Evolutionary conservation across 1,140 invertebrate genomes (phyloP), one percentile per base, ranked within the genome.

Genomic region (Chionoecetes opilio): DNA sequence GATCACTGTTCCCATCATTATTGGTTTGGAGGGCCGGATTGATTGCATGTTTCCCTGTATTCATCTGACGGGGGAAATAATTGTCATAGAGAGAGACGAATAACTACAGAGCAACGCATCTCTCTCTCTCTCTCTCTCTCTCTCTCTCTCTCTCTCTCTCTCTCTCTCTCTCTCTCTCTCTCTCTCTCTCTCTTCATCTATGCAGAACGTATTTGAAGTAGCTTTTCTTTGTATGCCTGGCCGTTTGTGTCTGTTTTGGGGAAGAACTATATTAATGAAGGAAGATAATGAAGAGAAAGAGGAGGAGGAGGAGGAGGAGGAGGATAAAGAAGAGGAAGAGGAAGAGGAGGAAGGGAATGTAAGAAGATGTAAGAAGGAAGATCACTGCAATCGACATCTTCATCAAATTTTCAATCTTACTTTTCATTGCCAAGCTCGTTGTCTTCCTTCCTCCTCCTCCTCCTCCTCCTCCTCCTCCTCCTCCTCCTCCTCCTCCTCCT

Each of bases 91-190:
- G 21, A 53, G 46, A 0, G 21, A 9, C 46, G 21, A 53, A 53
- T 53, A 53, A 53, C 46, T 53, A 53, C 46, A 53, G 63, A 75
- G 21, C 63, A 21, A 75, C 3, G 63, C n/a, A 5, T 21, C 63
- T 75, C 63, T 75, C 86, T 87, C 34, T 41, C n/a, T 91, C 89
- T 41, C 37, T 41, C 35, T 38, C 89, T 91, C 89, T 91, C 89
- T 91, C 89, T 91, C 89, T 91, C 89, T 91, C 89, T 91, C 89
- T 53, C 89, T 53, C 38, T 53, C 89, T 91, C 85, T 87, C 85
- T 87, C 85, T 87, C 85, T 87, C 85, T 87, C 89, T 91, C 89
- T 91, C 89, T 91, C 89, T 91, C 89, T 91, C 89, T 91, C 89
- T 91, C 89, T 91, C 89, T 91, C 89, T 53, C 46, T 53, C 29